phyloP scores from a whole-genome alignment of 2,113 vertebrate species.

The Peromyscus californicus region DNA sequence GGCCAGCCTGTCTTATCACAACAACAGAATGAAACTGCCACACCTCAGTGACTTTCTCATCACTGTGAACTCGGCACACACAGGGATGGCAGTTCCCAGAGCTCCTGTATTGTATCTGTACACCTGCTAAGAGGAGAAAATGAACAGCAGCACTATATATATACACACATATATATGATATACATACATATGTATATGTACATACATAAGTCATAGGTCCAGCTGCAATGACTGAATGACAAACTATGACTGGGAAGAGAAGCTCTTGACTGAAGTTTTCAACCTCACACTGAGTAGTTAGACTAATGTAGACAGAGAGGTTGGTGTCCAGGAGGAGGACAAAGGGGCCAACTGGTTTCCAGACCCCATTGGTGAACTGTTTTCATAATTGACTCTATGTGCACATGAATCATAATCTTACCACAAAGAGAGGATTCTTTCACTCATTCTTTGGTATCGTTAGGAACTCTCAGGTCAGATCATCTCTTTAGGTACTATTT shows the following conservation, averaged over 20 bases:
- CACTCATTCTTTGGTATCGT: not conserved
- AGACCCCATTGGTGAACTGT: not conserved
- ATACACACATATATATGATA: too few species aligned
- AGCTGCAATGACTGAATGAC: not conserved
- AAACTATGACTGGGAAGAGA: not conserved
- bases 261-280: constrained; percentile 19
- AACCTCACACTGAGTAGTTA: not conserved
- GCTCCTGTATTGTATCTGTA: too few species aligned
- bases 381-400: not conserved
- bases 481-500: constrained; percentile 19
- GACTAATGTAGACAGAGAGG: not conserved
- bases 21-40: not conserved
- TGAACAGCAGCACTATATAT: too few species aligned
- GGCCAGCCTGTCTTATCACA: not conserved
- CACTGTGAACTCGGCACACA: not conserved
- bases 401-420: not conserved
- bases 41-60: not conserved
- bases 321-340: too few species aligned
- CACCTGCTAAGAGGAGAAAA: too few species aligned
- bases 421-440: constrained; percentile 34
- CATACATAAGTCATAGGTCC: not conserved
- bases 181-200: not conserved
- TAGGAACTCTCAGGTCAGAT: not conserved
- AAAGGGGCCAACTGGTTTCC: not conserved
- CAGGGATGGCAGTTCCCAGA: not conserved